A percentile compares a stretch with the other conserved stretches of the same genome.
phyloP scores from a whole-genome alignment of 92 coral and sea anemone species.

The Heteractis magnifica region DNA sequence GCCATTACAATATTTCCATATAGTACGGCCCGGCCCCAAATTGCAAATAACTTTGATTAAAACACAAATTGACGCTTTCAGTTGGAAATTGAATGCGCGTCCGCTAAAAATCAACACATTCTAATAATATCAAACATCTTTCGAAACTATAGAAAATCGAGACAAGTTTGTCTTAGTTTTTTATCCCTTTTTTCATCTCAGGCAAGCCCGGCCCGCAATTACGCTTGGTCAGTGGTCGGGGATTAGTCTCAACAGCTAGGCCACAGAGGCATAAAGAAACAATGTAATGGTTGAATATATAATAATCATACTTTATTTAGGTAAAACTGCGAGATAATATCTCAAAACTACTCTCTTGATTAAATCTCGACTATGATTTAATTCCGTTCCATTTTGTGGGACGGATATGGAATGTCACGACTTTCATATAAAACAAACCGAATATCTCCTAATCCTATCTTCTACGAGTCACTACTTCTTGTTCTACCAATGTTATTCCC shows the following conservation, averaged over 20 bases:
- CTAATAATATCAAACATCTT: background rate
- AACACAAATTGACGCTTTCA: background rate
- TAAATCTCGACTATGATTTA: conserved; percentile 17
- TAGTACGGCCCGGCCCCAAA: too few species aligned
- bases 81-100: background rate
- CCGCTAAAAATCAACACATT: background rate
- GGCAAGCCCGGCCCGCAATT: background rate
- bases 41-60: background rate
- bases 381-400: conserved; percentile 7
- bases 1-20: background rate
- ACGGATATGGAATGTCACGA: conserved; percentile 29
- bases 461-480: too few species aligned
- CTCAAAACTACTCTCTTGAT: conserved; percentile 13
- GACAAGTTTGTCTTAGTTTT: too few species aligned
- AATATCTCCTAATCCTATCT: too few species aligned
- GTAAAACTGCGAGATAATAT: conserved; percentile 5
- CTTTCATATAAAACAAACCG: too few species aligned
- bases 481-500: too few species aligned
- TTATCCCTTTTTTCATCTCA: background rate
- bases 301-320: background rate
- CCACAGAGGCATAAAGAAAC: background rate
- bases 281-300: too few species aligned
- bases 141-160: background rate
- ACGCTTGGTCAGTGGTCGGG: background rate
- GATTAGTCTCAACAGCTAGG: background rate